Percentiles rank a stretch among this genome's conserved stretches.
phyloP scores from a whole-genome alignment of 2,113 vertebrate species.

The Macroglossus sobrinus region DNA sequence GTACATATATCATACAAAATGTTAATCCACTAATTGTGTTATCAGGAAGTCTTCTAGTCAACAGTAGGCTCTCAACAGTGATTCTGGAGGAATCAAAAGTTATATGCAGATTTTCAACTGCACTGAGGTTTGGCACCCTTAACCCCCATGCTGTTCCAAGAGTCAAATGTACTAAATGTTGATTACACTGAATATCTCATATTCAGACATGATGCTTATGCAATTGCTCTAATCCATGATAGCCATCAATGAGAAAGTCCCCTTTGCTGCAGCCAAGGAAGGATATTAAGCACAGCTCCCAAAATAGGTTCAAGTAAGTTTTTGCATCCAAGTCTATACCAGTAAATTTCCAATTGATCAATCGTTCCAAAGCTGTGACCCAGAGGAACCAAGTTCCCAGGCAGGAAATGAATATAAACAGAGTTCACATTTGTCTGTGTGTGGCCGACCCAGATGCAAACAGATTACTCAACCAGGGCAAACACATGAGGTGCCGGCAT shows the following conservation, averaged over 20 bases:
- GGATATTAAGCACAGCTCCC: background rate
- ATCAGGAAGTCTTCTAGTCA: background rate
- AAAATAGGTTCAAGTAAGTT: background rate
- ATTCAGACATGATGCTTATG: background rate
- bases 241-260: background rate
- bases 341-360: slow-evolving; percentile 65
- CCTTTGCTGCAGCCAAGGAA: background rate
- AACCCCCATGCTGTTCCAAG: background rate
- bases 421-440: slow-evolving; percentile 56
- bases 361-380: slow-evolving; percentile 50
- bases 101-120: background rate
- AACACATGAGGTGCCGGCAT: slow-evolving; percentile 54
- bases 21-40: background rate
- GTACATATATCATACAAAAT: background rate
- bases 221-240: background rate
- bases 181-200: background rate
- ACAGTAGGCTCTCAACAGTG: background rate
- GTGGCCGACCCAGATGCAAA: slow-evolving; percentile 62
- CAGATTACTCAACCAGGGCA: slow-evolving; percentile 71
- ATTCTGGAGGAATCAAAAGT: background rate
- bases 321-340: background rate
- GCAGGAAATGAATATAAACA: slow-evolving; percentile 63
- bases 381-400: slow-evolving; percentile 40
- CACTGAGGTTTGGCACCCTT: background rate
- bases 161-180: background rate